These are phyloP conservation scores for Drosophila rellima DNA, from an alignment of 2,888 invertebrate species.

Conservation along the genomic window DNA sequence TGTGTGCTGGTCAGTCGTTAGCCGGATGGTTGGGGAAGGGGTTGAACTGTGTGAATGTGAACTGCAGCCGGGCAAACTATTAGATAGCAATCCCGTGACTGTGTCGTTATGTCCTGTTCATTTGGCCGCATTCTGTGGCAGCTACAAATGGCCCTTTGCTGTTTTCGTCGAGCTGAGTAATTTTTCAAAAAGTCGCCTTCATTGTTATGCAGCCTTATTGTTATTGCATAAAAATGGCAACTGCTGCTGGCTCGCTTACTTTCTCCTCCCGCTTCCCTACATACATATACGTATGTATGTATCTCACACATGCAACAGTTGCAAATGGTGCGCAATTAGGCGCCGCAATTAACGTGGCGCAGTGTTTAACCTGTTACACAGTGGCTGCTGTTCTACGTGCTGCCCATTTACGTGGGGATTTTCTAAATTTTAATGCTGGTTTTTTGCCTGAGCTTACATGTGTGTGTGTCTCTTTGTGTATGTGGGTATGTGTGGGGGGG, in stretches of 20 bases:
- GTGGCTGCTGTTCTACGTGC: constrained; percentile 57
- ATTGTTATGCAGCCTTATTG: constrained; percentile 81
- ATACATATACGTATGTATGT: background rate
- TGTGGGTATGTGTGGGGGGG: constrained; percentile 13
- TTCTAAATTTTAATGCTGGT: constrained; percentile 80
- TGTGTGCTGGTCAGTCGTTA: constrained; percentile 48
- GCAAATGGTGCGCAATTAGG: constrained; percentile 81
- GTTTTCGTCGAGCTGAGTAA: constrained; percentile 62
- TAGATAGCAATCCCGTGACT: constrained; percentile 63
- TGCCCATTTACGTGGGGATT: constrained; percentile 68
- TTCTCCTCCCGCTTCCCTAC: constrained; percentile 1
- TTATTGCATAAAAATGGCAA: constrained; percentile 81
- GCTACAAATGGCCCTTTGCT: constrained; percentile 69
- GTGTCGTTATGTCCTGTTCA: constrained; percentile 66
- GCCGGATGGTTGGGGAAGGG: background rate
- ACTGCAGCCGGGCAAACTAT: constrained; percentile 68
- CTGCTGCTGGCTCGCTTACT: constrained; percentile 16
- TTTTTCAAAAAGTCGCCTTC: constrained; percentile 71
- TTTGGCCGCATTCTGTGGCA: constrained; percentile 80
- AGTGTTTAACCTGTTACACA: constrained; percentile 81
- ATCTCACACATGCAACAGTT: constrained; percentile 71
- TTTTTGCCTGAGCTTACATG: constrained; percentile 52
- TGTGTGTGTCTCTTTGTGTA: background rate
- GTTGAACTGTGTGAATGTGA: background rate
- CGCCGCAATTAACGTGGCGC: constrained; percentile 81